A percentile compares a stretch with the other conserved stretches of the same genome.
Evolutionary conservation across 2,113 vertebrate genomes (phyloP).

Genomic region (Catagonus wagneri): DNA sequence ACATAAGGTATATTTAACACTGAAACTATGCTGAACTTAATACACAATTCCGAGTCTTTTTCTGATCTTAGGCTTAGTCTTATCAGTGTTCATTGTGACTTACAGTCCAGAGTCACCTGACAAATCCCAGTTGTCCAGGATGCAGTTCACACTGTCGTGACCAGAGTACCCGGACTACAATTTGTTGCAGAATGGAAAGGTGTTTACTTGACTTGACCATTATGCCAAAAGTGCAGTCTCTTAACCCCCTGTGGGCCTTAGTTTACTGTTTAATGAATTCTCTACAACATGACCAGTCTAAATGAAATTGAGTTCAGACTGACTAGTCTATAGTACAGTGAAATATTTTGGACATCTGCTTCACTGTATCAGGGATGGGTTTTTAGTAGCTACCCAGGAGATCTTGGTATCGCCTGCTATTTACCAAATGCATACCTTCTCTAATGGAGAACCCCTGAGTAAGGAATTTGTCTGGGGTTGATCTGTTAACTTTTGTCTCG

Average conservation of each 20-base stretch:
- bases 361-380: neutral
- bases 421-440: neutral
- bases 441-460: neutral
- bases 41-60: neutral
- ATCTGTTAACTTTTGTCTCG: neutral
- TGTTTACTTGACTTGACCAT: neutral
- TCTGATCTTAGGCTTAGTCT: neutral
- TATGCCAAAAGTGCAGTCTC: neutral
- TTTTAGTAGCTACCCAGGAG: neutral
- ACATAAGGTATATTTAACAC: slow-evolving; percentile 10
- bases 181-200: neutral
- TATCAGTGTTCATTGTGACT: neutral
- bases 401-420: neutral
- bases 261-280: neutral
- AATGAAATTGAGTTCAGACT: slow-evolving; percentile 23
- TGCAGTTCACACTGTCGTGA: neutral
- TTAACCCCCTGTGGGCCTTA: neutral
- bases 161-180: neutral
- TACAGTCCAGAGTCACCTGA: neutral
- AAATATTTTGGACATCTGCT: neutral
- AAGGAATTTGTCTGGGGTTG: neutral
- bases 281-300: neutral
- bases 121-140: neutral
- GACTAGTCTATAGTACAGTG: neutral
- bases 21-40: slow-evolving; percentile 1